Evolutionary conservation across 2,888 invertebrate genomes (phyloP).

Genomic region (Tetrapedia diversipes): DNA sequence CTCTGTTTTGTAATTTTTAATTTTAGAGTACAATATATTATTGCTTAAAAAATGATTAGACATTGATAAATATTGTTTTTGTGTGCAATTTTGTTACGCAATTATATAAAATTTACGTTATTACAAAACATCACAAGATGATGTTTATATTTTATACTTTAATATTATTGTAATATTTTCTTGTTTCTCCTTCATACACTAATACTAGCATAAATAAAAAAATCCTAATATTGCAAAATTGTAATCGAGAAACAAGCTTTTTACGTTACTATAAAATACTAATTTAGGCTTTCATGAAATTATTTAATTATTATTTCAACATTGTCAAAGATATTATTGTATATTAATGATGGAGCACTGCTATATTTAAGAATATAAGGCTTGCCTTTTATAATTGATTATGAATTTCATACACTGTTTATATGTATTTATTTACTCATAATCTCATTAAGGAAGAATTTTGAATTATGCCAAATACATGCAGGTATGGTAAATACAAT

Average conservation of each 20-base stretch:
- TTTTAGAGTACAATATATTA: constrained; percentile 29
- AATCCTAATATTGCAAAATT: constrained; percentile 17
- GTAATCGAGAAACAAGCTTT: background rate
- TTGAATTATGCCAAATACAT: constrained; percentile 22
- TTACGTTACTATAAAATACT: constrained; percentile 32
- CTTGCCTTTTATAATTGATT: constrained; percentile 21
- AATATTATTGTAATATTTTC: constrained; percentile 7
- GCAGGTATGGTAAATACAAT: constrained; percentile 11
- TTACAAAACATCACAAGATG: constrained; percentile 73
- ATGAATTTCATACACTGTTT: constrained; percentile 26
- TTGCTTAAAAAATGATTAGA: constrained; percentile 14
- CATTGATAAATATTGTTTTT: constrained; percentile 20
- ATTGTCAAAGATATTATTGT: background rate
- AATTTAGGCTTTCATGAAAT: background rate
- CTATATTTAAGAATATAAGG: constrained; percentile 19
- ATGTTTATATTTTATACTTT: constrained; percentile 11
- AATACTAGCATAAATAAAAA: constrained; percentile 6
- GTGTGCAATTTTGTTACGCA: constrained; percentile 53
- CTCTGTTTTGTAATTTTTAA: constrained; percentile 5
- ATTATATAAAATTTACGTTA: constrained; percentile 72
- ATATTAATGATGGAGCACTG: background rate
- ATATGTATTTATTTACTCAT: background rate
- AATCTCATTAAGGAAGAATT: background rate
- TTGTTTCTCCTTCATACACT: background rate
- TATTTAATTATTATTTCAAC: background rate